Evolutionary conservation across 23 tunicate genomes (phyloP).

Genomic region (Trididemnum nubilum): DNA sequence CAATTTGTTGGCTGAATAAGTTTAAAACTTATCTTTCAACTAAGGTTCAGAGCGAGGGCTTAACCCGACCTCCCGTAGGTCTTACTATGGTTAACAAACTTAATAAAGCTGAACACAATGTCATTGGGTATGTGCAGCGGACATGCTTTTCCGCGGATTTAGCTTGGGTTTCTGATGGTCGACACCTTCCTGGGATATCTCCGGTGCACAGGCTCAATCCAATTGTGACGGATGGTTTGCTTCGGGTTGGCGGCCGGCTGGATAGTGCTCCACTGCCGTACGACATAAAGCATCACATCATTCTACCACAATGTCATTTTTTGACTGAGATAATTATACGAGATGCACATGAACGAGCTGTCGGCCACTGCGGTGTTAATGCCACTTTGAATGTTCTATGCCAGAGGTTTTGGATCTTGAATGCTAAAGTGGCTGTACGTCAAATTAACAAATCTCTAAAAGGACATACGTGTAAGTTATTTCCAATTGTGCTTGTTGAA

Average conservation of each 20-base stretch:
- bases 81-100: not conserved
- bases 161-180: not conserved
- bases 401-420: not conserved
- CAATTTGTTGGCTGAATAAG: not conserved
- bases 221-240: not conserved
- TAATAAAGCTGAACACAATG: not conserved
- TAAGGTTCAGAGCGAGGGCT: not conserved
- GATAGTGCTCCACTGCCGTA: not conserved
- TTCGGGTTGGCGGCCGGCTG: constrained; percentile 3
- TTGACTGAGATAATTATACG: not conserved
- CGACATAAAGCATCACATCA: not conserved
- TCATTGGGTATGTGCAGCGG: not conserved
- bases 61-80: no score
- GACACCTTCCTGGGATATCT: not conserved
- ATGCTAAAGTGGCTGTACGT: not conserved
- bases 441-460: no score
- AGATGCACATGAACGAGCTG: not conserved
- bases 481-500: no score
- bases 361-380: not conserved
- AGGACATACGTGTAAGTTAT: no score
- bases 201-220: constrained; percentile 1
- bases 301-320: not conserved
- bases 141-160: not conserved
- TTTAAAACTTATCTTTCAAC: not conserved
- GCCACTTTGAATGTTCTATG: constrained; percentile 2